Percentiles rank a stretch among this genome's conserved stretches.
phyloP scores from a whole-genome alignment of 2,888 invertebrate genomes.

The Drosophila phalerata region DNA sequence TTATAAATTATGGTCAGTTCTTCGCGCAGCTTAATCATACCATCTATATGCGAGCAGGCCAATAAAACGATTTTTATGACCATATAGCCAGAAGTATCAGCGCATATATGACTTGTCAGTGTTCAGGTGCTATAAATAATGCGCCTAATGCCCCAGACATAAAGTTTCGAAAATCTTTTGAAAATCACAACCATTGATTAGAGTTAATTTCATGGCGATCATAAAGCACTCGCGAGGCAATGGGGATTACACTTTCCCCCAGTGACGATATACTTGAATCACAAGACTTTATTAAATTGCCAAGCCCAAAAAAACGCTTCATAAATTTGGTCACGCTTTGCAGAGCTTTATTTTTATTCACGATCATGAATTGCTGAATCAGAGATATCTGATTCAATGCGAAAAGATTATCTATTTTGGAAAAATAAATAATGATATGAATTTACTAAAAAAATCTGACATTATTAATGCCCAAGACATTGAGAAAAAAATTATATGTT shows the following conservation, averaged over 20 bases:
- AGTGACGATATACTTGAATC: constrained; percentile 27
- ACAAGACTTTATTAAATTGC: constrained; percentile 37
- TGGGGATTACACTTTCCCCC: constrained; percentile 31
- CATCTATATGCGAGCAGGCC: constrained; percentile 57
- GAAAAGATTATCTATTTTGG: not conserved
- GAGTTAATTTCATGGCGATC: constrained; percentile 58
- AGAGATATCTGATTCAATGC: not conserved
- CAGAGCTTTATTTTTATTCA: constrained; percentile 2
- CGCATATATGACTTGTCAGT: constrained; percentile 45
- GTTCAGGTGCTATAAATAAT: constrained; percentile 43
- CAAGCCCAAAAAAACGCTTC: constrained; percentile 1
- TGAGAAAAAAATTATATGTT: not conserved
- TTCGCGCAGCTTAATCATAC: constrained; percentile 60
- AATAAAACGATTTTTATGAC: constrained; percentile 68
- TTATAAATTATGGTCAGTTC: constrained; percentile 63
- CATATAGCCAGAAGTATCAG: constrained; percentile 56
- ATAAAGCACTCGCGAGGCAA: constrained; percentile 56
- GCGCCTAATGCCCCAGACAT: constrained; percentile 28
- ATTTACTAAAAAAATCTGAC: not conserved
- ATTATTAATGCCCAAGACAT: no score
- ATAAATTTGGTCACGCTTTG: constrained; percentile 48
- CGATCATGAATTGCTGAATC: constrained; percentile 2
- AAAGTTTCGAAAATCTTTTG: constrained; percentile 41
- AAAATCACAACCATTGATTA: constrained; percentile 74
- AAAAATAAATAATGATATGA: not conserved